Percentiles rank a stretch among this genome's conserved stretches.
Conservation (phyloP, 2,113 vertebrate species). For the Scophthalmus maximus region DNA sequence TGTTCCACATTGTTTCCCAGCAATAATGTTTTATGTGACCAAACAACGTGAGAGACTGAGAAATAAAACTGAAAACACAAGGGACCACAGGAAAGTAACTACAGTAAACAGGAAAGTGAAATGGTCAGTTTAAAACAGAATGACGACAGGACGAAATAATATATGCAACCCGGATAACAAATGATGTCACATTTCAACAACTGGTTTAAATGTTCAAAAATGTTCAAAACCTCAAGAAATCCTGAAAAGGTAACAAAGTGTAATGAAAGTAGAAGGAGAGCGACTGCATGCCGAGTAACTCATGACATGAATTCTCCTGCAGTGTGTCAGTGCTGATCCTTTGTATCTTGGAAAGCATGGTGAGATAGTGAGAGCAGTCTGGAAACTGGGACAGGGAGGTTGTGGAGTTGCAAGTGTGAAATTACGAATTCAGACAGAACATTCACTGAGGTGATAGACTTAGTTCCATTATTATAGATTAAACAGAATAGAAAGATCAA, state of each 20-base stretch:
- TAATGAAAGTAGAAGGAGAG: not conserved
- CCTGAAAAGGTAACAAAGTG: not conserved
- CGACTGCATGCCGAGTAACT: not conserved
- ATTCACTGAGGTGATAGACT: not conserved
- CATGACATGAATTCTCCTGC: not conserved
- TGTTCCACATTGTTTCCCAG: no score
- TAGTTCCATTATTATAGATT: no score
- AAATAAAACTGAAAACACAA: no score
- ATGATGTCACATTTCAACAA: not conserved
- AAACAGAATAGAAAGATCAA: not conserved
- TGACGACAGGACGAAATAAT: not conserved
- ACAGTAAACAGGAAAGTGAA: no score
- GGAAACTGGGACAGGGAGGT: slow-evolving; percentile 13
- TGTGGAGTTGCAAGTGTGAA: not conserved
- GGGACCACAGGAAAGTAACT: no score
- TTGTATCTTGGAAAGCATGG: not conserved
- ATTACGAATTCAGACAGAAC: not conserved
- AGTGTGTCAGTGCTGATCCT: not conserved
- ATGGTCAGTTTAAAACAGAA: no score
- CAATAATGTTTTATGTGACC: no score
- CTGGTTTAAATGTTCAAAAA: not conserved
- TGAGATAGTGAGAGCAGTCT: not conserved
- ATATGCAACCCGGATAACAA: not conserved
- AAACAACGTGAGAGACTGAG: no score
- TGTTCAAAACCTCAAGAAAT: not conserved